phyloP scores from a whole-genome alignment of 2,888 invertebrate species.

The Bruchidius siliquastri region DNA sequence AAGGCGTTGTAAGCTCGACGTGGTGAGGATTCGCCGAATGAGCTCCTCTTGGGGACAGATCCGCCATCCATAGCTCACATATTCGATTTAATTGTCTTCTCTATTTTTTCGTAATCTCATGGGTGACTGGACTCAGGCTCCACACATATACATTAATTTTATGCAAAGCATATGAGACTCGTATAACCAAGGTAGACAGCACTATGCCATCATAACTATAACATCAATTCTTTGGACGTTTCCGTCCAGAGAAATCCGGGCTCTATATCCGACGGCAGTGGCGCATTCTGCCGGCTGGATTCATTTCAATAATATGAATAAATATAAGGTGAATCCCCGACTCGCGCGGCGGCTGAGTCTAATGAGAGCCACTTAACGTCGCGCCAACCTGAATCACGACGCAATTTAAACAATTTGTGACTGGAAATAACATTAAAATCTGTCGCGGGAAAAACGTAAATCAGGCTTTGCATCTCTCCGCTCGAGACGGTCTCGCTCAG shows the following conservation, averaged over 20 bases:
- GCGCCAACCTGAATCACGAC: constrained; percentile 50
- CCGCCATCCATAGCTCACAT: too few relatives aligned
- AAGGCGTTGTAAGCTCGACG: too few relatives aligned
- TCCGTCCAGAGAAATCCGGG: background rate
- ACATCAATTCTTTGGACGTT: background rate
- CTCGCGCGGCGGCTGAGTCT: constrained; percentile 35
- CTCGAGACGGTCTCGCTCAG: constrained; percentile 1
- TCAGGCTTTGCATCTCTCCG: constrained; percentile 48
- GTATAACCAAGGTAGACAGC: too few relatives aligned
- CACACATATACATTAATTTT: too few relatives aligned
- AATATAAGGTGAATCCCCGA: constrained; percentile 47
- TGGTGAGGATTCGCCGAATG: too few relatives aligned
- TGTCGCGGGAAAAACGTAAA: constrained; percentile 50
- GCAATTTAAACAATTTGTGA: constrained; percentile 55
- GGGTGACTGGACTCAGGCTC: too few relatives aligned
- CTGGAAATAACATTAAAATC: constrained; percentile 53
- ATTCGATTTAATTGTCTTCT: too few relatives aligned
- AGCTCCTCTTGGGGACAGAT: too few relatives aligned
- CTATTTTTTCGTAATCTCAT: too few relatives aligned
- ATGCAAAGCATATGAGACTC: too few relatives aligned
- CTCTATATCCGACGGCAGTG: background rate
- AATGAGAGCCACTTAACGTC: constrained; percentile 51
- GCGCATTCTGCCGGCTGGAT: constrained; percentile 26
- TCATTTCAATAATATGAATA: constrained; percentile 51
- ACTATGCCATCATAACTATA: background rate